Percentiles rank a stretch among this genome's conserved stretches.
Evolutionary conservation across 2,888 invertebrate genomes (phyloP).

Genomic region (Cerastis leucographa): DNA sequence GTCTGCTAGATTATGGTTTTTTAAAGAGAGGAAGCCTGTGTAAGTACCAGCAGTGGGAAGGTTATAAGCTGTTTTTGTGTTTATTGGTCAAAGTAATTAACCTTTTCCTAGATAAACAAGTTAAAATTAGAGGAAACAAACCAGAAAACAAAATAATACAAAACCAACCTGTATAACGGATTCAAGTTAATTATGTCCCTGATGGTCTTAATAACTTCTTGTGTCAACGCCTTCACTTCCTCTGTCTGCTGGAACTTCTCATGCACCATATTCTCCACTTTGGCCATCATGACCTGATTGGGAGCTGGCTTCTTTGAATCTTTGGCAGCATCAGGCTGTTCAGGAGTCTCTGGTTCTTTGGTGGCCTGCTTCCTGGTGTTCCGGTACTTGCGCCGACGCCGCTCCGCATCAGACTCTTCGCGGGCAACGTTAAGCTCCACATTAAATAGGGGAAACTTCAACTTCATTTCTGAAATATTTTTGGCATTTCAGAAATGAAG

Average conservation of each 20-base stretch:
- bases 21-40: neutral
- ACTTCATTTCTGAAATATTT: conserved; percentile 92
- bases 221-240: conserved; percentile 98
- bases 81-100: neutral
- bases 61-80: neutral
- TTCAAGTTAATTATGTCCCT: conserved; percentile 99
- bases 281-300: conserved; percentile 95
- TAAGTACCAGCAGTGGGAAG: neutral
- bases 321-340: conserved; percentile 54
- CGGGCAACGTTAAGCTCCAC: conserved; percentile 95
- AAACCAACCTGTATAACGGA: conserved; percentile 94
- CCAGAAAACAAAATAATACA: rapidly evolving
- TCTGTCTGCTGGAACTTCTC: conserved; percentile 97
- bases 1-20: neutral
- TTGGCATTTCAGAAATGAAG: conserved; percentile 87
- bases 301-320: conserved; percentile 75
- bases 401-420: conserved; percentile 93
- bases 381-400: conserved; percentile 88
- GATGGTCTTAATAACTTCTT: conserved; percentile 99
- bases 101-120: neutral
- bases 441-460: conserved; percentile 96
- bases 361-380: conserved; percentile 76
- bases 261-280: conserved; percentile 97
- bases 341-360: conserved; percentile 59
- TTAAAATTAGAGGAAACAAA: neutral